Conservation (phyloP, 2,888 invertebrate genomes). For the Phanerotoma sp. region DNA sequence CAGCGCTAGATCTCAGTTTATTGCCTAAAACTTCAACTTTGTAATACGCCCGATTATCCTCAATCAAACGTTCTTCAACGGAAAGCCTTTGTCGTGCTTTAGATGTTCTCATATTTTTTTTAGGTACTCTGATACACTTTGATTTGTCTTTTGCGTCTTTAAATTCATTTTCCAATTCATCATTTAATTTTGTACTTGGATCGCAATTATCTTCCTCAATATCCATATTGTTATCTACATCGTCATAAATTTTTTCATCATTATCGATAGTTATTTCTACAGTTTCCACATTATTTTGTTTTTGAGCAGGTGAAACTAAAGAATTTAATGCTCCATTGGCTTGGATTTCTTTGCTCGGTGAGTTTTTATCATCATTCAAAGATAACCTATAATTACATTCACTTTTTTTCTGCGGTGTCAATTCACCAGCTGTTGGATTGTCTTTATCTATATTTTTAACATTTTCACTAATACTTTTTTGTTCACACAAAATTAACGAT, state of each 20-base stretch:
- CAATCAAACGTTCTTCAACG: conserved; percentile 61
- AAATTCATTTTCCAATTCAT: conserved; percentile 13
- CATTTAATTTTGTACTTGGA: conserved; percentile 3
- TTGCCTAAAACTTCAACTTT: conserved; percentile 73
- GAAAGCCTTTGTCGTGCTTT: conserved; percentile 55
- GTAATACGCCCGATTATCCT: conserved; percentile 65
- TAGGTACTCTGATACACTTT: conserved; percentile 37
- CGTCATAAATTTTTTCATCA: conserved; percentile 7
- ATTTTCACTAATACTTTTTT: conserved; percentile 18
- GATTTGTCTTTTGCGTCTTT: conserved; percentile 26
- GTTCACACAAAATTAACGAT: neutral
- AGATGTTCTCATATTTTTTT: conserved; percentile 34
- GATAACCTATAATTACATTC: conserved; percentile 6
- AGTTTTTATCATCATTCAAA: conserved; percentile 6
- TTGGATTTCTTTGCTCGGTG: conserved; percentile 3
- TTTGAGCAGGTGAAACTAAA: neutral
- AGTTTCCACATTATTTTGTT: neutral
- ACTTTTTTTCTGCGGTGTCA: neutral
- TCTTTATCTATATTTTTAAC: conserved; percentile 11
- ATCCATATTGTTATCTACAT: conserved; percentile 10
- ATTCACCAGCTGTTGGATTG: conserved; percentile 6
- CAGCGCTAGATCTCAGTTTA: conserved; percentile 65
- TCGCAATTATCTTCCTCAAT: conserved; percentile 4
- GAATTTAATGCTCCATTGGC: conserved; percentile 16
- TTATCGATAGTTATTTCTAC: neutral